These are phyloP conservation scores for Phorcus lineatus DNA, from an alignment of 2,888 invertebrate species.

Conservation along the genomic window DNA sequence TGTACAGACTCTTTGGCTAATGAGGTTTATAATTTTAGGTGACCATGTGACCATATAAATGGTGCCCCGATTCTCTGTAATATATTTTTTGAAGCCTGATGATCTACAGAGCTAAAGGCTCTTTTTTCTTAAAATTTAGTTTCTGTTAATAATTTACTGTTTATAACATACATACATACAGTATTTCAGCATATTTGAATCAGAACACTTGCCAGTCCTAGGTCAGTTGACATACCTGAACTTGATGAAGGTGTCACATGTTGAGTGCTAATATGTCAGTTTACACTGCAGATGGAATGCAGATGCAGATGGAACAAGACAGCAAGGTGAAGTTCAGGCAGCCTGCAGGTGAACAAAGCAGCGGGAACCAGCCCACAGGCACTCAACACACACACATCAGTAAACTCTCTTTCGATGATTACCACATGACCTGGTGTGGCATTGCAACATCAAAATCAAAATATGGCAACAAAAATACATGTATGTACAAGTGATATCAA, in stretches of 20 bases:
- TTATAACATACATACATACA: no score
- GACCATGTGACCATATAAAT: no score
- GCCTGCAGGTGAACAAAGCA: not conserved
- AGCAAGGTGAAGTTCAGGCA: conserved; percentile 31
- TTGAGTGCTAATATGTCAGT: not conserved
- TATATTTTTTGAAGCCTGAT: no score
- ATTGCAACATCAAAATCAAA: conserved; percentile 72
- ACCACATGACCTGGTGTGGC: conserved; percentile 70
- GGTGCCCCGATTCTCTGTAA: no score
- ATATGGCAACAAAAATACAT: conserved; percentile 57
- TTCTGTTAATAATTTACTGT: no score
- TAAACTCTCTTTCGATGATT: conserved; percentile 73
- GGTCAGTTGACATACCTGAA: not conserved
- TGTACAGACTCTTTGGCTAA: no score
- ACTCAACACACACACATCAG: conserved; percentile 37
- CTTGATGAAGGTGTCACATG: no score
- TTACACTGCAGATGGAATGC: conserved; percentile 23
- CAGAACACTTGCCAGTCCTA: no score
- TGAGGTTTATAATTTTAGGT: no score
- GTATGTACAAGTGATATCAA: conserved; percentile 49
- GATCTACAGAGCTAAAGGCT: no score
- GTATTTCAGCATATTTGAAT: no score
- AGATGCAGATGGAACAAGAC: conserved; percentile 13
- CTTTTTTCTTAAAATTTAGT: no score
- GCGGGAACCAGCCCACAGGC: conserved; percentile 27